Evolutionary conservation across 2,888 invertebrate species (phyloP), one percentile per base, ranked within the genome.

Genomic region (Dichetophora obliterata): DNA sequence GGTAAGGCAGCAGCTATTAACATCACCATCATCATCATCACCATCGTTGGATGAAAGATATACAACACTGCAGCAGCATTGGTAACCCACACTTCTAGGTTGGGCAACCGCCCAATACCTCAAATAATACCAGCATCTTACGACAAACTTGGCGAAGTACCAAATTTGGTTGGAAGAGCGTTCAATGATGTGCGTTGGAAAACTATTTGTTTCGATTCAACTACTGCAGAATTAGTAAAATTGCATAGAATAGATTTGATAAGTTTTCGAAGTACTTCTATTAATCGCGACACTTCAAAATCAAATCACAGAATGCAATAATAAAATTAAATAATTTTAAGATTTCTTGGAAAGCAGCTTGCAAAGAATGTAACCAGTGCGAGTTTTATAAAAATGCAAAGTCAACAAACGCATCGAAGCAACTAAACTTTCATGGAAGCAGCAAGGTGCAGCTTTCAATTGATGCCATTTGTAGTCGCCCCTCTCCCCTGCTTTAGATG

Each of bases 21-120:
- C 11, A 43, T 11, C 3, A 50, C 52, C 27, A n/a, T 16, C 54
- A 54, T 19, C 54, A 54, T 19, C 54, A 19, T 24, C 54, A 54
- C 14, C 43, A 43, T 43, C 11, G 43, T 19, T 27, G 34, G 8
- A 48, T 19, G 16, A 16, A 34, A 34, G 24, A 65, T 2, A n/a
- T 34, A 22, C 4, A 43, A 9, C 61, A 16, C 16, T 57, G 52
- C 2, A 50, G n/a, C n/a, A 37, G 61, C 68, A 31, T 76, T 2
- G 19, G 59, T 54, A 72, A 43, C 43, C 69, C 72, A 70, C 66
- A 31, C 61, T 43, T 65, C 71, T 72, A 61, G 75, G 75, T 69
- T 78, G 65, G 74, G 73, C 54, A 70, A 71, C 37, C 71, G 59
- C 24, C 76, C 76, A 70, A 69, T 75, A 78, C 77, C 79, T 73